Percentiles rank a stretch among this genome's conserved stretches.
These are phyloP conservation scores for Ruditapes philippinarum DNA, from an alignment of 1,140 invertebrate genomes.

Conservation along the genomic window DNA sequence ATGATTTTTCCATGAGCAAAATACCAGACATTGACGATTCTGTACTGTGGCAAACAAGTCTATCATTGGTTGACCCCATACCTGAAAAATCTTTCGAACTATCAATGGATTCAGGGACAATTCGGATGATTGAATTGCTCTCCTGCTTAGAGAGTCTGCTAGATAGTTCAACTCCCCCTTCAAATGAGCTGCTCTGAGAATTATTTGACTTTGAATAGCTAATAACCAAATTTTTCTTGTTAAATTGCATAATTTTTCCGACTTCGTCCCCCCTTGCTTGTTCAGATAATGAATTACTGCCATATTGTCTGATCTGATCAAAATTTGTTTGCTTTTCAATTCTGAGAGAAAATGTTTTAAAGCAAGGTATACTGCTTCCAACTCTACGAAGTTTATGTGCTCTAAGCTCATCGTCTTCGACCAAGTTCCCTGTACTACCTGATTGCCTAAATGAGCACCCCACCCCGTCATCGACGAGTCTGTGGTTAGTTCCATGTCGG, in stretches of 20 bases:
- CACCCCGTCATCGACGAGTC: background rate
- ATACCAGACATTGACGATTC: conserved; percentile 52
- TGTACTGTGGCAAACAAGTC: conserved; percentile 40
- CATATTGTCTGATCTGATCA: conserved; percentile 46
- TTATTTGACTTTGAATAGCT: too few relatives aligned
- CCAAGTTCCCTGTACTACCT: conserved; percentile 16
- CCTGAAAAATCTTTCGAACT: too few relatives aligned
- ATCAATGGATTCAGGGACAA: conserved; percentile 59
- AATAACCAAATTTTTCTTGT: conserved; percentile 1
- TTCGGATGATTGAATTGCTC: conserved; percentile 35
- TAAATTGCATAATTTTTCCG: background rate
- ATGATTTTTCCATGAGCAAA: conserved; percentile 63
- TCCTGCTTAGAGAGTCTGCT: too few relatives aligned
- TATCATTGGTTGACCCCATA: too few relatives aligned
- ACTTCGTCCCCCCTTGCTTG: too few relatives aligned
- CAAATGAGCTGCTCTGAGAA: too few relatives aligned
- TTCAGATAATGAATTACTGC: conserved; percentile 48
- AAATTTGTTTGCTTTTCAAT: background rate
- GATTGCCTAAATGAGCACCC: conserved; percentile 12
- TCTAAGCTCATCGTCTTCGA: background rate
- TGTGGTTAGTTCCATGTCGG: background rate
- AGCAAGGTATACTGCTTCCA: conserved; percentile 28
- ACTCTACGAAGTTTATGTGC: conserved; percentile 45
- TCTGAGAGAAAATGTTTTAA: background rate
- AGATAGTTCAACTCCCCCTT: too few relatives aligned